These are phyloP conservation scores for Hystrix cristata DNA, from an alignment of 2,113 vertebrate genomes.

Conservation along the genomic window DNA sequence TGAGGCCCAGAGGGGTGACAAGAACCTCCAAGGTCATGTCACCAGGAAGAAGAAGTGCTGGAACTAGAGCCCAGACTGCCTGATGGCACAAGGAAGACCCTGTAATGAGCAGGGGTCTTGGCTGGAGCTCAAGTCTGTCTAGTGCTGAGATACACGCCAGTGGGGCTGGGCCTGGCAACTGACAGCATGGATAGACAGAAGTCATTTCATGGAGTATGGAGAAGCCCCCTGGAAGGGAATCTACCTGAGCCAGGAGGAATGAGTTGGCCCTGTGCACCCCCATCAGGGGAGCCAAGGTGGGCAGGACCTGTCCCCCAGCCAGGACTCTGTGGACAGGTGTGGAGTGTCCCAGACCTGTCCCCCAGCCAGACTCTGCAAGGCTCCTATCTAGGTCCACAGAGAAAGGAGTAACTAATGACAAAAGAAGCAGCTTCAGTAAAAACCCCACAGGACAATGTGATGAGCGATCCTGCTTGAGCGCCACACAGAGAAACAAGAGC, in stretches of 20 bases:
- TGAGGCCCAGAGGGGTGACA: background rate
- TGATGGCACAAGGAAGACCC: background rate
- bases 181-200: background rate
- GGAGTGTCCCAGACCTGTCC: background rate
- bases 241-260: background rate
- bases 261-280: rapidly evolving
- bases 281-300: background rate
- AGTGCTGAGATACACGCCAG: background rate
- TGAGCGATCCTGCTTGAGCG: background rate
- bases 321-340: background rate
- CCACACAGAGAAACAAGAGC: background rate
- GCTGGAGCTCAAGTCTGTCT: background rate
- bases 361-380: background rate
- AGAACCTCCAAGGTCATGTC: background rate
- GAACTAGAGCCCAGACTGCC: background rate
- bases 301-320: background rate
- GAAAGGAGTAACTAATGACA: background rate
- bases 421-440: background rate
- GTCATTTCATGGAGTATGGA: background rate
- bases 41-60: background rate
- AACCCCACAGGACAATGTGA: background rate
- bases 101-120: background rate
- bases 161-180: background rate
- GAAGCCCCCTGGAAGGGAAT: background rate
- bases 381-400: background rate